These are phyloP conservation scores for Coecobrya sp. DNA, from an alignment of 2,888 invertebrate species.

Conservation along the genomic window DNA sequence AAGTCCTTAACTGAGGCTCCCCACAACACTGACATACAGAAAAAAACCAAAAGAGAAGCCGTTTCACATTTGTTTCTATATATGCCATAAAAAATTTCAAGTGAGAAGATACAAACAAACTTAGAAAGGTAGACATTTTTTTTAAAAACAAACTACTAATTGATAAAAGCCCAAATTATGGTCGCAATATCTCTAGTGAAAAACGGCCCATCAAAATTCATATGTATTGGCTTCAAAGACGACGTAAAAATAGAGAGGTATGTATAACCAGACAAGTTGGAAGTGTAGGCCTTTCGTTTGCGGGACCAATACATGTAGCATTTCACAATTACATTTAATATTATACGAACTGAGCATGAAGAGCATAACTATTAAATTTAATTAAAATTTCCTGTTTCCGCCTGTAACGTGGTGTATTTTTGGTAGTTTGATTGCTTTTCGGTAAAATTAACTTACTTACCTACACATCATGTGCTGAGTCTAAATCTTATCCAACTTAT, in stretches of 20 bases:
- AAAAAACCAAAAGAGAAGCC: slow-evolving; percentile 86
- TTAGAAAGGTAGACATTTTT: slow-evolving; percentile 57
- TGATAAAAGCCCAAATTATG: slow-evolving; percentile 29
- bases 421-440: no score
- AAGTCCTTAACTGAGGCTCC: slow-evolving; percentile 86
- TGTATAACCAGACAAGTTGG: background rate
- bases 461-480: slow-evolving; percentile 1
- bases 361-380: background rate
- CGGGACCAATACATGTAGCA: background rate
- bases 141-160: slow-evolving; percentile 53
- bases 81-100: slow-evolving; percentile 73
- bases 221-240: background rate
- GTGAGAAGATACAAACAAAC: slow-evolving; percentile 71
- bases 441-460: slow-evolving; percentile 12
- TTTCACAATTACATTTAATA: background rate
- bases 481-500: background rate
- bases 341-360: background rate
- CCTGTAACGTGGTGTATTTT: background rate
- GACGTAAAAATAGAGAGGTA: background rate
- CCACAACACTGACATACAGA: slow-evolving; percentile 87
- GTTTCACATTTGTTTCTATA: slow-evolving; percentile 83
- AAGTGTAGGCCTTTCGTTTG: slow-evolving; percentile 16
- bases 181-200: background rate
- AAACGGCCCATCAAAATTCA: slow-evolving; percentile 5
- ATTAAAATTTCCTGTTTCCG: background rate